A percentile compares a stretch with the other conserved stretches of the same genome.
Evolutionary conservation across 2,888 invertebrate genomes (phyloP).

Genomic region (Tiliacea aurago): DNA sequence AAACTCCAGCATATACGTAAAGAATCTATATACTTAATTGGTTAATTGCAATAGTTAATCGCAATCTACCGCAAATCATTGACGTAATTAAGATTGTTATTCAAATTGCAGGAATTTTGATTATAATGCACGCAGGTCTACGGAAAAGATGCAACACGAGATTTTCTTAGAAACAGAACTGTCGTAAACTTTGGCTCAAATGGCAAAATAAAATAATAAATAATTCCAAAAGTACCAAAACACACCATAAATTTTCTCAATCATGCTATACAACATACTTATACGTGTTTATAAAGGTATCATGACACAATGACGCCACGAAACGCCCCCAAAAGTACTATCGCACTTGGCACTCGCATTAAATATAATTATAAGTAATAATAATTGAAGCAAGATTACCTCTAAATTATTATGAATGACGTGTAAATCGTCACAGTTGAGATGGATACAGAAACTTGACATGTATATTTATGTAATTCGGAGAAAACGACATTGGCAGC

Average conservation of each 20-base stretch:
- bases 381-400: neutral
- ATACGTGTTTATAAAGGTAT: neutral
- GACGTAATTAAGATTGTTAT: neutral
- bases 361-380: neutral
- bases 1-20: neutral
- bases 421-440: neutral
- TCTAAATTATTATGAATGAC: neutral
- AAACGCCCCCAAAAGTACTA: constrained; percentile 33
- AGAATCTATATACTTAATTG: neutral
- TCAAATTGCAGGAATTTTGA: neutral
- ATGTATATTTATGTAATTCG: constrained; percentile 14
- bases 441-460: neutral
- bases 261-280: neutral
- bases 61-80: neutral
- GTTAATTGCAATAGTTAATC: neutral
- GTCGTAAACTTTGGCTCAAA: neutral
- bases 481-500: neutral
- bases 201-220: no score
- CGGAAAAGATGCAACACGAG: neutral
- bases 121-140: neutral
- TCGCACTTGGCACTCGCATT: constrained; percentile 18
- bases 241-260: neutral
- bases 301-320: neutral
- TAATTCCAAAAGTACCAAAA: constrained; percentile 1
- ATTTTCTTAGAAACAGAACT: neutral